These are phyloP conservation scores for Lepidurus apus DNA, from an alignment of 1,140 invertebrate genomes.

Conservation along the genomic window DNA sequence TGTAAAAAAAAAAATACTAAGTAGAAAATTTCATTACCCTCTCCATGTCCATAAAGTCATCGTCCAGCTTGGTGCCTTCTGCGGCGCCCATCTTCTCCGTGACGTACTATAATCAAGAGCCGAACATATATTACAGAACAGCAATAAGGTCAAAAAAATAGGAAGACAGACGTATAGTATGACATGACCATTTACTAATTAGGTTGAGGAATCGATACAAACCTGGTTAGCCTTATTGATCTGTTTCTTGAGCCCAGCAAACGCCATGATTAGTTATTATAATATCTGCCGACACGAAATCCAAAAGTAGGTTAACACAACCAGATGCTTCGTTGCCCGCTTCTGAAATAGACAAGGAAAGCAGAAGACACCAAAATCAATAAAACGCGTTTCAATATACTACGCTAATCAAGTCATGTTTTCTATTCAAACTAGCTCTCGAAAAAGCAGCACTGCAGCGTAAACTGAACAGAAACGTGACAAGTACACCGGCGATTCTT, in stretches of 20 bases:
- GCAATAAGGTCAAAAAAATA: background rate
- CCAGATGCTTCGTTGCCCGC: background rate
- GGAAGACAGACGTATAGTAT: background rate
- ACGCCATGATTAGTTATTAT: conserved; percentile 67
- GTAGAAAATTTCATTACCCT: conserved; percentile 60
- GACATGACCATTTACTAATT: conserved; percentile 17
- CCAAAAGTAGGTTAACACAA: background rate
- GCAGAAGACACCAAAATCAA: background rate
- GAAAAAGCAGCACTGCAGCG: too few relatives aligned
- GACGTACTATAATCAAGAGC: conserved; percentile 79
- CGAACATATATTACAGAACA: background rate
- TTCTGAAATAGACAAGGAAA: background rate
- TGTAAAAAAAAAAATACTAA: background rate
- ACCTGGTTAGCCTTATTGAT: conserved; percentile 99
- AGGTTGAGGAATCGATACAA: conserved; percentile 41
- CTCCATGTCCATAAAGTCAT: conserved; percentile 99
- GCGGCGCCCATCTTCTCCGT: conserved; percentile 99
- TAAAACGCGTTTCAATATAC: background rate
- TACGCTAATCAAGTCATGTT: background rate
- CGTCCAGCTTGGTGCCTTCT: conserved; percentile 97
- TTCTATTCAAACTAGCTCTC: background rate
- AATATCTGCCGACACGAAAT: background rate
- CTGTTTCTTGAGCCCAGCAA: conserved; percentile 95
- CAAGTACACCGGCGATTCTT: background rate
- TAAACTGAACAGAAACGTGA: background rate